Conservation (phyloP, 2,888 invertebrate genomes). For the Lucinisca nassula region DNA sequence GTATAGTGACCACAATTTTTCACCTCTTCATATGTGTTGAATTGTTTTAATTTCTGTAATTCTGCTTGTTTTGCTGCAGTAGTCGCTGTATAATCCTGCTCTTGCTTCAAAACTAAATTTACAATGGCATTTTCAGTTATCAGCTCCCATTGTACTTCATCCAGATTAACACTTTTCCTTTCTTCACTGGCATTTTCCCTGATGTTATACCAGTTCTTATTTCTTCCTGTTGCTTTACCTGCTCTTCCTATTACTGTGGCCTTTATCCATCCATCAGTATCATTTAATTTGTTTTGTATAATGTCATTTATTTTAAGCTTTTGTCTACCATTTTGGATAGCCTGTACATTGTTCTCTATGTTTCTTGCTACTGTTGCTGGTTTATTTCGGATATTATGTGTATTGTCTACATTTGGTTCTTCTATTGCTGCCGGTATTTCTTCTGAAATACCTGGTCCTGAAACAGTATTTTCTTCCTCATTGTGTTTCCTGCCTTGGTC, state of each 20-base stretch:
- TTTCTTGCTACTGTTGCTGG: no score
- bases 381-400: no score
- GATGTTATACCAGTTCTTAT: conserved; percentile 56
- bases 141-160: conserved; percentile 18
- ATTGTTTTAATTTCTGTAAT: conserved; percentile 8
- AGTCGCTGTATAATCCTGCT: background rate
- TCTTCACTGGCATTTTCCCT: conserved; percentile 21
- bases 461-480: no score
- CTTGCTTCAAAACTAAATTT: background rate
- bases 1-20: background rate
- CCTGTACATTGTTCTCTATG: no score
- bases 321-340: no score
- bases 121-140: background rate
- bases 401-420: no score
- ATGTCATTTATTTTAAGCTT: no score
- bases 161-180: conserved; percentile 36
- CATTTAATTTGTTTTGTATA: no score
- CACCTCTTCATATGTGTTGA: background rate
- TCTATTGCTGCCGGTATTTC: no score
- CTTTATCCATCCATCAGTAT: no score
- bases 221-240: conserved; percentile 54
- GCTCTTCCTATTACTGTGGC: conserved; percentile 39
- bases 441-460: no score
- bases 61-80: conserved; percentile 37
- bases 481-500: no score